Conservation (phyloP, 2,888 invertebrate genomes). For the Drosophila kuntzei region DNA sequence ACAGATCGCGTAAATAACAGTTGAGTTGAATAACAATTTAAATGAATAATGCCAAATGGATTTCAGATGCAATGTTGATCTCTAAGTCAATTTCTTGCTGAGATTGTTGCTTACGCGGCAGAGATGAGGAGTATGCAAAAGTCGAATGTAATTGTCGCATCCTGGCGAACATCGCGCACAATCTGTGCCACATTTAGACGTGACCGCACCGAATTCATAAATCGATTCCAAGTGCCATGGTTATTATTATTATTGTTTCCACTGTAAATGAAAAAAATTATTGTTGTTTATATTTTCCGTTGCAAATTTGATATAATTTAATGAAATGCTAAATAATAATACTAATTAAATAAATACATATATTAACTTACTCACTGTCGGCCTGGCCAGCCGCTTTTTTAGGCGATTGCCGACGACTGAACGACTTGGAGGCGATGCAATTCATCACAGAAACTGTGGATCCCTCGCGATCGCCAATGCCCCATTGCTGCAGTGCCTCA, state of each 20-base stretch:
- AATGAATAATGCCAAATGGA: too few species aligned
- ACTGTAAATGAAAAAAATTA: not conserved
- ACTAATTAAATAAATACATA: not conserved
- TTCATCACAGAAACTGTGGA: constrained; percentile 88
- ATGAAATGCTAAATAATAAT: too few species aligned
- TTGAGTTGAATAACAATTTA: too few species aligned
- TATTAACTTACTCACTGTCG: constrained; percentile 43
- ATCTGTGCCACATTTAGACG: constrained; percentile 90
- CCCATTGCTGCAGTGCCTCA: constrained; percentile 87
- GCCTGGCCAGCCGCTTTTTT: constrained; percentile 14
- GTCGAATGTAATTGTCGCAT: constrained; percentile 91
- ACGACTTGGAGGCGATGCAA: constrained; percentile 86
- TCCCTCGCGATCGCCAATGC: constrained; percentile 87
- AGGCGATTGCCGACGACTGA: constrained; percentile 47
- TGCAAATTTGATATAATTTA: too few species aligned
- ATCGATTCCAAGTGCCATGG: constrained; percentile 87
- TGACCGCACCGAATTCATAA: constrained; percentile 89
- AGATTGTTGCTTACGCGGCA: constrained; percentile 88
- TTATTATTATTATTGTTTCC: constrained; percentile 28
- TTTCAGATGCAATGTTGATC: too few species aligned
- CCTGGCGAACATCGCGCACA: constrained; percentile 89
- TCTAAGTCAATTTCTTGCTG: too few species aligned
- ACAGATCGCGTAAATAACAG: too few species aligned
- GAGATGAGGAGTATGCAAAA: constrained; percentile 90
- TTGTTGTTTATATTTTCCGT: not conserved